These are phyloP conservation scores for Microctonus aethiopoides DNA, from an alignment of 2,888 invertebrate species.

Conservation along the genomic window DNA sequence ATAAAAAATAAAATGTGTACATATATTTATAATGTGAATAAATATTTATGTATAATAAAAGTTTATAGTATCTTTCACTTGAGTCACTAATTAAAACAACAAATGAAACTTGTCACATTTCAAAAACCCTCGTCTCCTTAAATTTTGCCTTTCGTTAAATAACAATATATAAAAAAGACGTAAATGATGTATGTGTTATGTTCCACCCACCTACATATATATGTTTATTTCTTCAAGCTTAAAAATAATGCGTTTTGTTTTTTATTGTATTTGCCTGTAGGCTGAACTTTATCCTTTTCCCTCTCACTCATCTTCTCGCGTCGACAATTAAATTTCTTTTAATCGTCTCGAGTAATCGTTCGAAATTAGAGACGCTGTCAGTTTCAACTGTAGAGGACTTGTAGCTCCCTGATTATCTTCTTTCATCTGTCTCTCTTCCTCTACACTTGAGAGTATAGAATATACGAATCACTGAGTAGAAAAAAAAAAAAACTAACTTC, in stretches of 20 bases:
- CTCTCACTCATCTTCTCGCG: conserved; percentile 26
- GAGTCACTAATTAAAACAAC: background rate
- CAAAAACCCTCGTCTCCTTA: conserved; percentile 4
- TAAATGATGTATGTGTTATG: background rate
- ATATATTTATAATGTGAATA: background rate
- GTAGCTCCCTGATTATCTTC: conserved; percentile 44
- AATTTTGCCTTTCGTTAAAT: background rate
- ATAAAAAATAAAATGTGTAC: too few species aligned
- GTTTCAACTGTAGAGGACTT: conserved; percentile 37
- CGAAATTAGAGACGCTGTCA: conserved; percentile 60
- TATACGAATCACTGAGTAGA: conserved; percentile 6
- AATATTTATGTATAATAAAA: too few species aligned
- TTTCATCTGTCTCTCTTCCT: conserved; percentile 12
- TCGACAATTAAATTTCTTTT: conserved; percentile 63
- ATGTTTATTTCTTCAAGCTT: background rate
- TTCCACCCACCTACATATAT: background rate
- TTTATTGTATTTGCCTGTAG: conserved; percentile 2
- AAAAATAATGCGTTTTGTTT: background rate
- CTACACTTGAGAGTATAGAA: background rate
- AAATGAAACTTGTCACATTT: conserved; percentile 3
- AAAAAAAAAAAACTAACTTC: conserved; percentile 10
- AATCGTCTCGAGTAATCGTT: conserved; percentile 61
- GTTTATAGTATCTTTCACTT: background rate
- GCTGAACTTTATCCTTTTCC: conserved; percentile 8
- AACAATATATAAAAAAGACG: background rate